Percentiles rank a stretch among this genome's conserved stretches.
These are phyloP conservation scores for Melanogrammus aeglefinus DNA, from an alignment of 2,797 vertebrate genomes.

Conservation along the genomic window DNA sequence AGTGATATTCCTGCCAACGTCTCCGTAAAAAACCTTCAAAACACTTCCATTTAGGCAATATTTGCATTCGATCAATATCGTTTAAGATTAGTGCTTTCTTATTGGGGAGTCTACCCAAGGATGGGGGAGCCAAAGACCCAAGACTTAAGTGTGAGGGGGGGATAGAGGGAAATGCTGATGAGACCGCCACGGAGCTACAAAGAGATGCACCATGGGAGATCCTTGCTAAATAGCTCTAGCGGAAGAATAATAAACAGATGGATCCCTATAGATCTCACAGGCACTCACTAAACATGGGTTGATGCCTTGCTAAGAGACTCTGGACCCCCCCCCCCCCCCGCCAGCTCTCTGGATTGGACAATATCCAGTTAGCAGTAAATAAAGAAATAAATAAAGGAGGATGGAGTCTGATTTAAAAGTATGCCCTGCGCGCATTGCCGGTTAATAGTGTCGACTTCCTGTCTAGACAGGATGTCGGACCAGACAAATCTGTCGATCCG, in stretches of 20 bases:
- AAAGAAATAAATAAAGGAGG: not conserved
- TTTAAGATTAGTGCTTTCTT: conserved; percentile 27
- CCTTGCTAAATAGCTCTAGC: conserved; percentile 54
- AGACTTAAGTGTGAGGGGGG: too few species aligned
- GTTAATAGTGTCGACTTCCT: conserved; percentile 26
- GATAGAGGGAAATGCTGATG: conserved; percentile 50
- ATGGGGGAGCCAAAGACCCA: too few species aligned
- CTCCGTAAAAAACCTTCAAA: not conserved
- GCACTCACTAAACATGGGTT: conserved; percentile 6
- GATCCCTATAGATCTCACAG: conserved; percentile 47
- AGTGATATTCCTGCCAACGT: not conserved
- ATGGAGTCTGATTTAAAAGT: not conserved
- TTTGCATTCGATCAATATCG: conserved; percentile 24
- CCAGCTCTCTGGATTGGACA: not conserved
- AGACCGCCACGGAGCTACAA: conserved; percentile 41
- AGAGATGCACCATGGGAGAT: conserved; percentile 49
- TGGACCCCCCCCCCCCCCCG: conserved; percentile 18
- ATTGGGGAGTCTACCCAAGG: too few species aligned
- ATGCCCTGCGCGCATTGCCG: conserved; percentile 24
- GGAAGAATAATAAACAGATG: conserved; percentile 46
- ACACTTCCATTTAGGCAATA: not conserved
- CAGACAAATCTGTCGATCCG: conserved; percentile 34
- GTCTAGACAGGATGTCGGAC: conserved; percentile 23
- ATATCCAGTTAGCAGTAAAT: not conserved
- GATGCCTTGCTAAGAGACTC: conserved; percentile 31